A percentile compares a stretch with the other conserved stretches of the same genome.
Conservation (phyloP, 2,888 invertebrate genomes). For the Limnephilus auricula region DNA sequence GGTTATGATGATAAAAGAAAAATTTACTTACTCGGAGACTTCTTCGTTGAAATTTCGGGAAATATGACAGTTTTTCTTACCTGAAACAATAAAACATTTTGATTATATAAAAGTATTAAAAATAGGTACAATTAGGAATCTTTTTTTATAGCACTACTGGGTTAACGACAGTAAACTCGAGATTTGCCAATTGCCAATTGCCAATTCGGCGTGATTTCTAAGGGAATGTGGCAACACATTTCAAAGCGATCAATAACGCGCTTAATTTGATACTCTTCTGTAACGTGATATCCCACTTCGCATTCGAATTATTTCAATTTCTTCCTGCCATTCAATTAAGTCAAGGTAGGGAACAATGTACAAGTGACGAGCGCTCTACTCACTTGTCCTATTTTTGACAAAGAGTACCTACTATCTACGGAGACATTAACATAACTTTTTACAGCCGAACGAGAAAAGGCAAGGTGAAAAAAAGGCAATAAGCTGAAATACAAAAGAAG, state of each 20-base stretch:
- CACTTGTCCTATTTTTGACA: constrained; percentile 47
- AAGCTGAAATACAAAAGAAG: constrained; percentile 60
- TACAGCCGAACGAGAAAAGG: constrained; percentile 54
- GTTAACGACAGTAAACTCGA: neutral
- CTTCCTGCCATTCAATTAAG: constrained; percentile 24
- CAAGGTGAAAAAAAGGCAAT: constrained; percentile 59
- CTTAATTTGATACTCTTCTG: neutral
- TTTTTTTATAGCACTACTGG: neutral
- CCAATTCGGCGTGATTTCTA: neutral
- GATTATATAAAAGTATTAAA: neutral
- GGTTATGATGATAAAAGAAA: neutral
- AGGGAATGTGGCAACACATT: neutral
- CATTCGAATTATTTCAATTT: constrained; percentile 33
- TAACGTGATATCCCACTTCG: constrained; percentile 2
- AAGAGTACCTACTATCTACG: constrained; percentile 50
- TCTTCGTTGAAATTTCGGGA: neutral
- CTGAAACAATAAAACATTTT: constrained; percentile 10
- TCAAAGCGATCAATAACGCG: neutral
- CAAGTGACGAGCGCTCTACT: constrained; percentile 41
- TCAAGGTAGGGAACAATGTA: constrained; percentile 8
- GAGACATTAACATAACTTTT: constrained; percentile 63
- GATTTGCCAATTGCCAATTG: neutral
- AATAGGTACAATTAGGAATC: neutral
- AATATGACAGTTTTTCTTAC: neutral
- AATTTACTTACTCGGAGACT: neutral